Base-by-base conservation (phyloP, 2,113 vertebrate species). In the Micronycteris hirsuta region DNA sequence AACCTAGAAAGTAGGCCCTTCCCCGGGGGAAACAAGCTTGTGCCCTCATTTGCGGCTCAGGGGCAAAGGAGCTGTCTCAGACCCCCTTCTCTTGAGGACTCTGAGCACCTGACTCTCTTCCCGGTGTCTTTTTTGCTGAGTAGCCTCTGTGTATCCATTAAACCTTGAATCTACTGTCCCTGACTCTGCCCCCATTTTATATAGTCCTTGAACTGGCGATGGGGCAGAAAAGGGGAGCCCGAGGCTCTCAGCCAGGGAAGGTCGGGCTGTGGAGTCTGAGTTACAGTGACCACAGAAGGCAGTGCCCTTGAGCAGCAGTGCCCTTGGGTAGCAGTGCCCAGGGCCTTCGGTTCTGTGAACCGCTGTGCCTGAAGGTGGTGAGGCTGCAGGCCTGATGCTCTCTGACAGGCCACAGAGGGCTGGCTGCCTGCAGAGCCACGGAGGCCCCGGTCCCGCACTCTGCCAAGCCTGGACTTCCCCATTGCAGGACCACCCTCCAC, bases 261-360 rank as follows among this genome's bases (percentile, higher is more conserved):
- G 22, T 45, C 20, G 3, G 31, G 26, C 26, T 0, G 0, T 11
- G 6, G n/a, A 15, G 17, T 33, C 81, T 3, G 1, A 49, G 15
- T 28, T 5, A 3, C 19, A 1, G 31, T 54, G 70, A 52, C 65
- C 54, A 47, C 3, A 5, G 65, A 65, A 43, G n/a, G 16, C 49
- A 19, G 31, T 31, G 49, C 38, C 68, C 63, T 74, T 36, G 43
- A 41, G 15, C 6, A 11, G 12, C 4, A 12, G 28, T 26, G 7
- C 65, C 82, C 45, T n/a, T n/a, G n/a, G 47, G 15, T 4, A 11
- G 12, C 4, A 12, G 28, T 26, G 7, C 65, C 82, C 45, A 28
- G 43, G 45, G 38, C 61, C 65, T 61, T n/a, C 47, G 70, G 84
- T 84, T 31, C n/a, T 56, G 22, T 1, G 5, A 3, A 41, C 56